Evolutionary conservation across 1,140 invertebrate species (phyloP), one percentile per base, ranked within the genome.

Genomic region (Neuroterus valhalla): DNA sequence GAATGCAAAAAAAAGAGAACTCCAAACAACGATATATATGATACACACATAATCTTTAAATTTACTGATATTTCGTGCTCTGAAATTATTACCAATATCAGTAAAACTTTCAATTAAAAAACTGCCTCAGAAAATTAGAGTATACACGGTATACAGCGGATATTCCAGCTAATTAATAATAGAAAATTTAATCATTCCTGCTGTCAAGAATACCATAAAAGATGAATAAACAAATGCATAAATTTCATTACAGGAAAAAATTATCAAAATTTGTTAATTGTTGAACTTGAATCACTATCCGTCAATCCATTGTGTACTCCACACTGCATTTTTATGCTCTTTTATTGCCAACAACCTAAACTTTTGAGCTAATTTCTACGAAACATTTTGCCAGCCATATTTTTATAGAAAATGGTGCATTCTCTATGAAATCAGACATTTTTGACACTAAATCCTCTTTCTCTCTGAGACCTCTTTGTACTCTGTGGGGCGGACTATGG

Each of bases 21-120:
- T 21, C 11, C 0, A 3, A 52, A 11, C n/a, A 48, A 17, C n/a
- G n/a, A 48, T 52, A 17, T 10, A 10, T 52, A 62, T 26, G 14
- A 11, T 14, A 31, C 0, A 38, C 17, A 50, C 1, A 38, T 10
- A 11, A 52, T 12, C 14, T 3, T 2, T 31, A n/a, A 62, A 14
- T 38, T 62, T 31, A 62, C 55, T 31, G 55, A 62, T 55, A 14
- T 31, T 62, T 62, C 23, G 55, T 62, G 55, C 55, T 31, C 55
- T 31, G 14, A 6, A 62, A n/a, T 31, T 62, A 26, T 26, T 62
- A 62, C 55, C 26, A 62, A 62, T 62, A 62, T 62, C 55, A 31
- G 55, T 62, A 62, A 62, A 62, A 4, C 15, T 62, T 62, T 38
- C 19, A 52, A 6, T 11, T 5, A 19, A 52, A 52, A 23, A 21